A percentile compares a stretch with the other conserved stretches of the same genome.
Evolutionary conservation across 2,888 invertebrate species (phyloP).

Genomic region (Himalopsyche anomala): DNA sequence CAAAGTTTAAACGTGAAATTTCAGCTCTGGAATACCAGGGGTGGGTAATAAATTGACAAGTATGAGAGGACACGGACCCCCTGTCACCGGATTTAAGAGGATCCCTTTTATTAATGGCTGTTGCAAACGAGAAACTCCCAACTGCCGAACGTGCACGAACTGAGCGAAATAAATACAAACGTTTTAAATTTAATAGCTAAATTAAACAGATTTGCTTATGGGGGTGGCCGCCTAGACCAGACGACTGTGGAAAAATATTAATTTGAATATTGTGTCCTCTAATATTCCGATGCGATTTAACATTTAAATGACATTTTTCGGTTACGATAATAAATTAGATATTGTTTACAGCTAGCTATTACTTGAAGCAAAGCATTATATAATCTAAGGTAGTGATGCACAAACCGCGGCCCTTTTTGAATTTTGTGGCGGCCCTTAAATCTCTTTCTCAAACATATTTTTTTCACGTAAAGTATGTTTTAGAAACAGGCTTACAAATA

Average conservation of each 20-base stretch:
- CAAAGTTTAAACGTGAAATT: neutral
- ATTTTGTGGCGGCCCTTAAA: too few relatives aligned
- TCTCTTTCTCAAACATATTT: too few relatives aligned
- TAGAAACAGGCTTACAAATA: too few relatives aligned
- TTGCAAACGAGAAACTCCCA: neutral
- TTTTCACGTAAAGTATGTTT: too few relatives aligned
- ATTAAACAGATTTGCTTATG: neutral
- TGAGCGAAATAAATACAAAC: neutral
- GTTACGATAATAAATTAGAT: too few relatives aligned
- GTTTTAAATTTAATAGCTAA: neutral
- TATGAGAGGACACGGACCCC: neutral
- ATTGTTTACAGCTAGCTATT: too few relatives aligned
- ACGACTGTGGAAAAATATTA: neutral
- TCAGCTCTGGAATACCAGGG: neutral
- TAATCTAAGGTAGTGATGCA: too few relatives aligned
- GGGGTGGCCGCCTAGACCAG: neutral
- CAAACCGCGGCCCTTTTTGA: too few relatives aligned
- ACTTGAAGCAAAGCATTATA: too few relatives aligned
- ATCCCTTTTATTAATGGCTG: neutral
- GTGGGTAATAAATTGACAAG: conserved; percentile 3
- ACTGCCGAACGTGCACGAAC: neutral
- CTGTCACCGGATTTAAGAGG: neutral
- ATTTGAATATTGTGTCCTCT: neutral
- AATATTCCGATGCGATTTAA: too few relatives aligned
- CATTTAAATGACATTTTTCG: too few relatives aligned